Conservation (phyloP, 2,113 vertebrate genomes). For the Acrocephalus kingi region DNA sequence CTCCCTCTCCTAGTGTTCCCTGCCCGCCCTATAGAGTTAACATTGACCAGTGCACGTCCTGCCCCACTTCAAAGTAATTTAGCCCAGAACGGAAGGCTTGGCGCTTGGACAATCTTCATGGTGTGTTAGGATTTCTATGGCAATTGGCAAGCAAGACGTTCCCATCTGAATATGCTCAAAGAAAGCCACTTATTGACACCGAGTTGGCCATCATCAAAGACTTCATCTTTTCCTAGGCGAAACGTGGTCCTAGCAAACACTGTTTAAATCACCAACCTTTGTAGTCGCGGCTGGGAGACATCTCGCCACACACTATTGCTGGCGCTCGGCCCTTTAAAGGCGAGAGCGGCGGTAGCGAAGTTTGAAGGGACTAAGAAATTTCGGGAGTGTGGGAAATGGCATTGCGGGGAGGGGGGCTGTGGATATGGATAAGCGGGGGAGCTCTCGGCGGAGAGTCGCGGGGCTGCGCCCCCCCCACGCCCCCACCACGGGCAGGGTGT, state of each 20-base stretch:
- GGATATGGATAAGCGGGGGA: neutral
- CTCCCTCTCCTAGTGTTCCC: slow-evolving; percentile 84
- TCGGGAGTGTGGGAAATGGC: slow-evolving; percentile 48
- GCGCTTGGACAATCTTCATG: slow-evolving; percentile 91
- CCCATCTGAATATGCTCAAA: slow-evolving; percentile 86
- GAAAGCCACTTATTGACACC: slow-evolving; percentile 87
- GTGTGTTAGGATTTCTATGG: slow-evolving; percentile 95
- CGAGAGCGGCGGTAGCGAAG: neutral
- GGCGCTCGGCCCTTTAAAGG: slow-evolving; percentile 30
- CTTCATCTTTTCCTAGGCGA: slow-evolving; percentile 75
- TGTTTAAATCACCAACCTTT: slow-evolving; percentile 73
- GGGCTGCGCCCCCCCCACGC: neutral
- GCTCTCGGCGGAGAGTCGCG: neutral
- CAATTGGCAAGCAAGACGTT: slow-evolving; percentile 86
- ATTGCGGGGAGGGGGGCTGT: neutral
- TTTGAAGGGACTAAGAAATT: slow-evolving; percentile 26
- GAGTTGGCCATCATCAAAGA: slow-evolving; percentile 88
- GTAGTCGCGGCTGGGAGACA: slow-evolving; percentile 59
- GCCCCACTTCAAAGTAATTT: slow-evolving; percentile 92
- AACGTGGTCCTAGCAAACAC: slow-evolving; percentile 59
- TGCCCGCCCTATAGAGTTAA: slow-evolving; percentile 88
- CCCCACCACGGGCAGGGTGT: neutral
- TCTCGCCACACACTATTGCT: slow-evolving; percentile 37
- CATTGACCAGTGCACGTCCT: slow-evolving; percentile 90
- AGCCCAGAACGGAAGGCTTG: slow-evolving; percentile 87